Evolutionary conservation across 2,888 invertebrate genomes (phyloP).

Genomic region (Agelastica alni): DNA sequence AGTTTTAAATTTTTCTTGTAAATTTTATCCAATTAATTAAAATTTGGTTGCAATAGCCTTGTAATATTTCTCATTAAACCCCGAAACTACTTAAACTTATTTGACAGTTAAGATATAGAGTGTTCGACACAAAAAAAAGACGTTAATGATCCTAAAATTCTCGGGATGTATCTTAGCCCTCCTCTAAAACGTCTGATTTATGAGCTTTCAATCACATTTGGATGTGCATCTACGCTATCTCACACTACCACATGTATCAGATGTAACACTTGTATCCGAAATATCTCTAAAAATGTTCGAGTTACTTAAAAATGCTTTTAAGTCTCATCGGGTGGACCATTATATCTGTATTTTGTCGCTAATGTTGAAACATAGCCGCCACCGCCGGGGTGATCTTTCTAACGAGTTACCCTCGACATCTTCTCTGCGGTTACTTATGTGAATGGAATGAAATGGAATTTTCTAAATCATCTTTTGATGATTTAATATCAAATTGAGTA

Average conservation of each 20-base stretch:
- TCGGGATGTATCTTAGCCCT: conserved; percentile 6
- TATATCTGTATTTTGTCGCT: conserved; percentile 49
- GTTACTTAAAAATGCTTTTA: conserved; percentile 57
- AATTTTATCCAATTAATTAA: too few relatives aligned
- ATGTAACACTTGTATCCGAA: conserved; percentile 48
- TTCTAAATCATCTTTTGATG: too few relatives aligned
- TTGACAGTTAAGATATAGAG: neutral
- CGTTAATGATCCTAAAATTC: conserved; percentile 16
- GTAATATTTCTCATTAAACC: too few relatives aligned
- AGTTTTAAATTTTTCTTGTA: too few relatives aligned
- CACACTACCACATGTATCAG: conserved; percentile 43
- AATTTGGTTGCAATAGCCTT: too few relatives aligned
- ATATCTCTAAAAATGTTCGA: conserved; percentile 52
- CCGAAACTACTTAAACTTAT: too few relatives aligned
- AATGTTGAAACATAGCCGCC: conserved; percentile 7
- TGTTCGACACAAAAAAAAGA: conserved; percentile 13
- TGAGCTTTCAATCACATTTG: conserved; percentile 18
- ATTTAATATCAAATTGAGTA: too few relatives aligned
- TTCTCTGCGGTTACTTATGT: too few relatives aligned
- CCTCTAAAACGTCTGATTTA: conserved; percentile 17
- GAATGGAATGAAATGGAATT: too few relatives aligned
- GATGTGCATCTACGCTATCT: neutral
- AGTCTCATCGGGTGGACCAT: conserved; percentile 41
- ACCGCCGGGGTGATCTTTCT: conserved; percentile 1
- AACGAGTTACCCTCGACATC: too few relatives aligned